Evolutionary conservation across 2,888 invertebrate species (phyloP).

Genomic region (Sarcophaga rosellei): DNA sequence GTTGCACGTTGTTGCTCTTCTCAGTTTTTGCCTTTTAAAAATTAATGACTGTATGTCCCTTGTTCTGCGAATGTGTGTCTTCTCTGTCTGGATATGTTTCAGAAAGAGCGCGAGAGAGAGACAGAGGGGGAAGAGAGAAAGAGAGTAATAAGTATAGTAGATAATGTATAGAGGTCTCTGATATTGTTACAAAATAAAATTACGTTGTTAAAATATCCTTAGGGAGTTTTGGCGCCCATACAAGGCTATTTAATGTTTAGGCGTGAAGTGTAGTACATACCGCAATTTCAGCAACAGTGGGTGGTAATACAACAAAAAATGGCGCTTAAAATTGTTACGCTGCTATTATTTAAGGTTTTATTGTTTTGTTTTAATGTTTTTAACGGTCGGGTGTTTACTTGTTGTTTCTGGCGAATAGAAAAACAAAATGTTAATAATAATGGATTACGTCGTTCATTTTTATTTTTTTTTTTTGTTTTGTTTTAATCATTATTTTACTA

Average conservation of each 20-base stretch:
- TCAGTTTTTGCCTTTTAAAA: conserved; percentile 4
- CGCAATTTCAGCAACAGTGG: conserved; percentile 32
- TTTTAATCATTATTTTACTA: conserved; percentile 30
- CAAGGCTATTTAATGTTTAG: conserved; percentile 44
- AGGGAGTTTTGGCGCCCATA: conserved; percentile 60
- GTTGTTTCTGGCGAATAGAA: conserved; percentile 27
- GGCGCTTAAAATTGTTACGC: conserved; percentile 13
- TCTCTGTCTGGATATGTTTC: no score
- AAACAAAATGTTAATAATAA: conserved; percentile 7
- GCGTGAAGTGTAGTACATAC: conserved; percentile 33
- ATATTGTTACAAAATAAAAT: conserved; percentile 34
- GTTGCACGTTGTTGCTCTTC: conserved; percentile 16
- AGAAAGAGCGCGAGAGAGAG: no score
- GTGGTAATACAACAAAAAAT: conserved; percentile 22
- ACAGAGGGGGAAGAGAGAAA: no score
- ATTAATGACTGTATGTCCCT: not conserved
- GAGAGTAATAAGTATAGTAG: no score
- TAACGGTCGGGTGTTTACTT: conserved; percentile 20
- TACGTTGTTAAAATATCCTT: conserved; percentile 63
- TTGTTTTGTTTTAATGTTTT: conserved; percentile 11
- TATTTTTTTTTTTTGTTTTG: conserved; percentile 3
- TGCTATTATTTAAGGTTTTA: conserved; percentile 14
- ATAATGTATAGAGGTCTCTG: not conserved
- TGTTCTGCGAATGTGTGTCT: not conserved
- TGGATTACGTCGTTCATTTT: conserved; percentile 27